These are phyloP conservation scores for Drosophila repleta DNA, from an alignment of 1,140 invertebrate species.

Conservation along the genomic window DNA sequence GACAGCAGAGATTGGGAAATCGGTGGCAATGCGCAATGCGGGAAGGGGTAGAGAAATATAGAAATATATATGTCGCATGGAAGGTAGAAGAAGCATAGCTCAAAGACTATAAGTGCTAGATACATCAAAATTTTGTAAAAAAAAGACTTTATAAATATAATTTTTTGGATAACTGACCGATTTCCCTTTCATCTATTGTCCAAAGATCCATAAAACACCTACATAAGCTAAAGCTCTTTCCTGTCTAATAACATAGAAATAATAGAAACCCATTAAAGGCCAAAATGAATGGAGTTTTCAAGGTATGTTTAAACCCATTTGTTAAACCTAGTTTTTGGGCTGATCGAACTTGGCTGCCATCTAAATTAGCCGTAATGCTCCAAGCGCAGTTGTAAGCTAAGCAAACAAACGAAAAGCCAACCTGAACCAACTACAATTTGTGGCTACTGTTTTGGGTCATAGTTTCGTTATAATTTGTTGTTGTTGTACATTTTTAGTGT, in stretches of 20 bases:
- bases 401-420: too few relatives aligned
- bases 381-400: background rate
- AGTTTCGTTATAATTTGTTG: slow-evolving; percentile 70
- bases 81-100: too few relatives aligned
- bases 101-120: too few relatives aligned
- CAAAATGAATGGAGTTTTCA: slow-evolving; percentile 1
- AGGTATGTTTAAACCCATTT: slow-evolving; percentile 30
- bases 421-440: slow-evolving; percentile 49
- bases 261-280: background rate
- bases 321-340: slow-evolving; percentile 41
- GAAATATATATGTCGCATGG: background rate
- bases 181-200: too few relatives aligned
- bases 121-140: too few relatives aligned
- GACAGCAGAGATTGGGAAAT: slow-evolving; percentile 8
- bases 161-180: too few relatives aligned
- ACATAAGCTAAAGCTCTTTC: background rate
- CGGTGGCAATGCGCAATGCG: background rate
- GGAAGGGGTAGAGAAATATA: background rate
- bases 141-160: too few relatives aligned
- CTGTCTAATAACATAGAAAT: background rate
- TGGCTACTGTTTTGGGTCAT: slow-evolving; percentile 20
- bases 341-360: background rate
- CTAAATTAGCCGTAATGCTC: slow-evolving; percentile 42
- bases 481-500: slow-evolving; percentile 64
- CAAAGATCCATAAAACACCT: too few relatives aligned